phyloP scores from a whole-genome alignment of 2,113 vertebrate species.

The Motacilla tschutschensis region DNA sequence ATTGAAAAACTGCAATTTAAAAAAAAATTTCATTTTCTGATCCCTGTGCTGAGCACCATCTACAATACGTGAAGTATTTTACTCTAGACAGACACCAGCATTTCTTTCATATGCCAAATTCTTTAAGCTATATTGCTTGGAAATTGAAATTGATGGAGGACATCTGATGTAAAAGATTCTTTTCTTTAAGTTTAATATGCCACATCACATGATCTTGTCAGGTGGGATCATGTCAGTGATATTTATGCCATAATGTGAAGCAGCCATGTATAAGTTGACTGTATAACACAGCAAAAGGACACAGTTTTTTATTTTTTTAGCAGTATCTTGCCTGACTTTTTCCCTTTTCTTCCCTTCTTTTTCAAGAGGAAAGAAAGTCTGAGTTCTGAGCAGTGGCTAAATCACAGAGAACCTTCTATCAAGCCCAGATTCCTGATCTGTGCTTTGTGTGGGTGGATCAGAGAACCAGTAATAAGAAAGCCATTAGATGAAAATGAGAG shows the following conservation, averaged over 20 bases:
- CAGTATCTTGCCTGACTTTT: background rate
- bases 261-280: background rate
- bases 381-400: background rate
- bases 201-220: conserved; percentile 51
- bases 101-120: conserved; percentile 15
- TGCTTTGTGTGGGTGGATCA: background rate
- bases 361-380: background rate
- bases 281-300: background rate
- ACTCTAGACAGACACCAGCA: background rate
- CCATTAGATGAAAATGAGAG: background rate
- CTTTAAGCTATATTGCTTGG: background rate
- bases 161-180: conserved; percentile 50
- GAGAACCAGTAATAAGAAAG: background rate
- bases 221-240: conserved; percentile 47
- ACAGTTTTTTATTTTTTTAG: background rate
- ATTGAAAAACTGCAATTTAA: background rate
- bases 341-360: background rate
- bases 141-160: conserved; percentile 51
- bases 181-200: conserved; percentile 51
- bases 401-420: background rate
- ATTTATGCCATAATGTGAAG: background rate
- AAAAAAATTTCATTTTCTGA: background rate
- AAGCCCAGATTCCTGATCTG: conserved; percentile 5
- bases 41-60: background rate
- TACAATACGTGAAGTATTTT: background rate